Evolutionary conservation across 2,888 invertebrate genomes (phyloP).

Genomic region (Cephus nigrinus): DNA sequence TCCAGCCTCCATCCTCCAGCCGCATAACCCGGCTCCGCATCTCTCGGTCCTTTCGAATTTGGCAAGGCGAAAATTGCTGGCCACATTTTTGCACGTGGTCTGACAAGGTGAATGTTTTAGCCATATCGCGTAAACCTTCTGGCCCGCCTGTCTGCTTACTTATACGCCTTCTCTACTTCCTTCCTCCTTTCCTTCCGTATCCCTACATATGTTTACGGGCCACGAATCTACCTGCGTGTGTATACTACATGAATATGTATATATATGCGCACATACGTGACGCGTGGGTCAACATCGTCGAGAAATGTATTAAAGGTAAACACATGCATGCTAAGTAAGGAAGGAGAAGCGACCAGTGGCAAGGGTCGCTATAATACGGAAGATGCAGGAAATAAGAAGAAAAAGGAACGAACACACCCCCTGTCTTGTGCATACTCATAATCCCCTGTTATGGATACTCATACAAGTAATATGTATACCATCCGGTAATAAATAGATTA

Average conservation of each 20-base stretch:
- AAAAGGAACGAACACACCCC: too few relatives aligned
- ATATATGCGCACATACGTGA: slow-evolving; percentile 31
- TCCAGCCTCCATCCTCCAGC: slow-evolving; percentile 16
- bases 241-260: slow-evolving; percentile 21
- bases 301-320: slow-evolving; percentile 55
- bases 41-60: slow-evolving; percentile 34
- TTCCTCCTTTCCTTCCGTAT: too few relatives aligned
- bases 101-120: slow-evolving; percentile 50
- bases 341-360: slow-evolving; percentile 4
- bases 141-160: too few relatives aligned
- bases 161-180: too few relatives aligned
- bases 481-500: too few relatives aligned
- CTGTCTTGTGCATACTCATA: too few relatives aligned
- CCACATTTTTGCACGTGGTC: slow-evolving; percentile 34
- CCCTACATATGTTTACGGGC: too few relatives aligned
- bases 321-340: slow-evolving; percentile 52
- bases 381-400: too few relatives aligned
- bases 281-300: slow-evolving; percentile 51
- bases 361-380: too few relatives aligned
- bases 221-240: slow-evolving; percentile 21
- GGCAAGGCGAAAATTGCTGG: slow-evolving; percentile 38
- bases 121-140: slow-evolving; percentile 2
- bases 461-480: too few relatives aligned
- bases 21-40: not conserved
- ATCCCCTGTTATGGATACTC: too few relatives aligned